Conservation (phyloP, 2,797 vertebrate genomes). For the Siniperca obscura region DNA sequence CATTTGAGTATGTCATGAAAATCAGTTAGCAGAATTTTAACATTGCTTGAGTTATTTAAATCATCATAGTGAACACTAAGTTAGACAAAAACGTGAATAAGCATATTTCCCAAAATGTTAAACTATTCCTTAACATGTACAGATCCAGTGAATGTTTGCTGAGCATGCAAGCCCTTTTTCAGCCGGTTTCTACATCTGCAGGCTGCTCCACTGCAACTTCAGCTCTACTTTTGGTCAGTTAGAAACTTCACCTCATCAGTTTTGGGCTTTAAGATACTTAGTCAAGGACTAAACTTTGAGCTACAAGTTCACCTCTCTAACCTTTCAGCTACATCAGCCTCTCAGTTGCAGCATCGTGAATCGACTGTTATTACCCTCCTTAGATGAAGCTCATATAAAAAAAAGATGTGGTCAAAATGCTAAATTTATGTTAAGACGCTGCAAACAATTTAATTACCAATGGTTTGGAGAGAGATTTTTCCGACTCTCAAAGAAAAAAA, state of each 20-base stretch:
- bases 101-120: neutral
- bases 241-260: slow-evolving; percentile 1
- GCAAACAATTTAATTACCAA: neutral
- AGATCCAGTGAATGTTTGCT: neutral
- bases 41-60: too few relatives aligned
- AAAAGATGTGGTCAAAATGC: neutral
- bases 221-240: neutral
- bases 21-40: neutral
- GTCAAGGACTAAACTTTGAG: neutral
- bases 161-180: too few relatives aligned
- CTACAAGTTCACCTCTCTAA: neutral
- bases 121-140: neutral
- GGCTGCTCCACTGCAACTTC: neutral
- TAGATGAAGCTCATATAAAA: neutral
- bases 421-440: neutral
- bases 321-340: neutral
- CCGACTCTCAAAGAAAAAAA: neutral
- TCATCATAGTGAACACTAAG: too few relatives aligned
- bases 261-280: neutral
- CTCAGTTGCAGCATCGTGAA: neutral
- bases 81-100: neutral
- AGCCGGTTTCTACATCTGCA: neutral
- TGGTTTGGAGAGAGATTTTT: neutral
- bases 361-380: neutral
- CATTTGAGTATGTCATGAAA: neutral